Evolutionary conservation across 2,113 vertebrate species (phyloP).

Genomic region (Myrmecophaga tridactyla): DNA sequence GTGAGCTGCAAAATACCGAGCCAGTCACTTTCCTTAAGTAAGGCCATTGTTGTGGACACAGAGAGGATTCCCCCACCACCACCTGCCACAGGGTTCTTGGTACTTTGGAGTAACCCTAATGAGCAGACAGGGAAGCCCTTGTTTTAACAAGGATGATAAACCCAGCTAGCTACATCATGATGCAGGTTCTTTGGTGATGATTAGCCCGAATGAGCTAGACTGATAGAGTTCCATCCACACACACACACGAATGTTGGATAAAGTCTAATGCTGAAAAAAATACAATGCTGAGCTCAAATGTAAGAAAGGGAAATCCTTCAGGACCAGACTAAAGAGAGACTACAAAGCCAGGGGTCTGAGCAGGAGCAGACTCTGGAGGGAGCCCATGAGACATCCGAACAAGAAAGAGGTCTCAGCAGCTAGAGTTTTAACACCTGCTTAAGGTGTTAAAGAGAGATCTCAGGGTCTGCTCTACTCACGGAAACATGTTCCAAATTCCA

Average conservation of each 20-base stretch:
- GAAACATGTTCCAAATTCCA: background rate
- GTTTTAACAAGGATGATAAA: background rate
- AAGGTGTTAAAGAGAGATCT: background rate
- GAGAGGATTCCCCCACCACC: background rate
- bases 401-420: background rate
- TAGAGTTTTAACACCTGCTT: background rate
- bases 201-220: background rate
- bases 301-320: background rate
- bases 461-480: rapidly evolving
- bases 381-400: background rate
- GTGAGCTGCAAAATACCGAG: background rate
- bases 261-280: background rate
- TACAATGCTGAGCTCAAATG: background rate
- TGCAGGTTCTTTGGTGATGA: rapidly evolving
- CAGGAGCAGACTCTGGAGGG: background rate
- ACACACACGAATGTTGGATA: background rate
- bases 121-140: background rate
- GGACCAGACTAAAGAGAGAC: background rate
- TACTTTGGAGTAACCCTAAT: background rate
- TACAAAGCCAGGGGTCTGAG: background rate
- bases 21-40: background rate
- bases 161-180: rapidly evolving
- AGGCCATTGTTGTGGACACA: background rate
- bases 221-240: background rate
- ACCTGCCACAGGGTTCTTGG: rapidly evolving